Base-by-base conservation (phyloP, 2,797 vertebrate genomes). In the Anniella stebbinsi region DNA sequence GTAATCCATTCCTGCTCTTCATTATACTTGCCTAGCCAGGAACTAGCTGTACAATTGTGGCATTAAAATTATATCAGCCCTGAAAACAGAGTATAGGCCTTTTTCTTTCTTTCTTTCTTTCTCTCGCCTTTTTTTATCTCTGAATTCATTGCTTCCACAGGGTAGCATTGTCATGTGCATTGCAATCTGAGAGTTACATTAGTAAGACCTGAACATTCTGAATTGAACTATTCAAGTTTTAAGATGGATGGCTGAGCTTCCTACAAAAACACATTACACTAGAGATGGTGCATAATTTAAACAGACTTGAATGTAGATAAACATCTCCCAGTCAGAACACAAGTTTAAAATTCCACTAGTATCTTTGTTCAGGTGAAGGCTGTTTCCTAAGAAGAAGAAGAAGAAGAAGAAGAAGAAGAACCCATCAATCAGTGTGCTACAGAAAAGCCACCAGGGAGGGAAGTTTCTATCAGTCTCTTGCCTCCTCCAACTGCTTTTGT, bases 171-270 rank as follows among this genome's bases (percentile, higher is more conserved):
- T 95, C 95, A 94, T 95, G 93, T 95, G 93, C 88, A 93, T 94
- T 94, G 93, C 93, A 94, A 94, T 95, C 94, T 92, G 93, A 94
- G 89, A 93, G 91, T 92, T 94, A 93, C 92, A 93, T 95, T 95
- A 95, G 93, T 93, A 94, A 95, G 94, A 92, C 88, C 91, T 89
- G 92, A 95, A 95, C 75, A 91, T 89, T 89, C 85, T 94, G 93
- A 96, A 95, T 94, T 93, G 94, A 86, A 80, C 86, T 86, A 94
- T 95, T 94, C 94, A 93, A 88, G 89, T 93, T 93, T 2, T 86
- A 94, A 72, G 94, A 94, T 89, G 89, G 93, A 93, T 90, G 87
- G 93, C 84, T 94, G 90, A 92, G 87, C 75, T 94, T 84, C 87
- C 87, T 84, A 93, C 51, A 93, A 92, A 94, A 94, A 92, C 73